These are phyloP conservation scores for Crematogaster levior DNA, from an alignment of 2,888 invertebrate genomes.

Conservation along the genomic window DNA sequence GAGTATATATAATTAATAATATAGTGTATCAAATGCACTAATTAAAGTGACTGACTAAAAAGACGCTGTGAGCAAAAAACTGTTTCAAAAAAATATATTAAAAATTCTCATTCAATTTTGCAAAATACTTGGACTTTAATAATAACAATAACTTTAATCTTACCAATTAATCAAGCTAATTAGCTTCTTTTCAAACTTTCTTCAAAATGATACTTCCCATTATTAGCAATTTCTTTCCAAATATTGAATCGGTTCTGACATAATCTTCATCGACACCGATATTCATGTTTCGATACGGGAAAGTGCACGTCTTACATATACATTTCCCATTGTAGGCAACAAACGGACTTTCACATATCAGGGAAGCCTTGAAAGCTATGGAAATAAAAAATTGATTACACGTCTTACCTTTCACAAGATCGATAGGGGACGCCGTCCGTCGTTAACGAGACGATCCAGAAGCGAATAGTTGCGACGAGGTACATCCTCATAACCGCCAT, in stretches of 20 bases:
- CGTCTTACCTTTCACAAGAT: constrained; percentile 2
- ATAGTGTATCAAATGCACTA: too few species aligned
- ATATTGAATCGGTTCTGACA: too few species aligned
- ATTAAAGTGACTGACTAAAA: not conserved
- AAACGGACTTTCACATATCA: not conserved
- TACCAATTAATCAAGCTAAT: not conserved
- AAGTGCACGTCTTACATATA: not conserved
- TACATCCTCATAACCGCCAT: not conserved
- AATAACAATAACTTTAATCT: too few species aligned
- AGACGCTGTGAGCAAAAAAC: not conserved
- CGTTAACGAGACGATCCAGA: not conserved
- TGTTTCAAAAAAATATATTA: not conserved
- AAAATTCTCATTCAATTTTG: not conserved
- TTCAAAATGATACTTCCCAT: not conserved
- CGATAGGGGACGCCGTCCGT: not conserved
- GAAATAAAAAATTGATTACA: not conserved
- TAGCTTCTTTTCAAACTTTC: not conserved
- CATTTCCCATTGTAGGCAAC: not conserved
- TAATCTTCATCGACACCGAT: not conserved
- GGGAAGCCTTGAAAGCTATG: not conserved
- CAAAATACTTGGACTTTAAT: not conserved
- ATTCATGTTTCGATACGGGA: not conserved
- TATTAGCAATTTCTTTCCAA: not conserved
- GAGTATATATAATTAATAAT: too few species aligned
- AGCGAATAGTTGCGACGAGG: not conserved